Base-by-base conservation (phyloP, 2,888 invertebrate genomes). In the Agrotis clavis region DNA sequence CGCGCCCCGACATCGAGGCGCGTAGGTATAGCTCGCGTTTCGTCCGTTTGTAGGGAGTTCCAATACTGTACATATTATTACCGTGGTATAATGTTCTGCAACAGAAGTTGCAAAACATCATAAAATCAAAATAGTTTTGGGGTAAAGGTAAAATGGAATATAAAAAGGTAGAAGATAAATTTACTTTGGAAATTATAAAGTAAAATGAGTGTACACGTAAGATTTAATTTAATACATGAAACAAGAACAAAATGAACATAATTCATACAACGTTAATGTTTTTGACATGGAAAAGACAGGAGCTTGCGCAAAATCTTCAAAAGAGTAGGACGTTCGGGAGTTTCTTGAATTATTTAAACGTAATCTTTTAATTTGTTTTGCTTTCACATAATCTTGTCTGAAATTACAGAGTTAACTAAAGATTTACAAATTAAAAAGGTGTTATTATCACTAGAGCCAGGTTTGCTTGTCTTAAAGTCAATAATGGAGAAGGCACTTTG, bases 331-430 rank as follows among this genome's bases (percentile, higher is more conserved):
- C 65, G 21, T 45, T 72, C 7, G 25, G 18, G 18, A 66, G 14
- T 19, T 53, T 53, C 53, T 66, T 79, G 41, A 73, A 79, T 73
- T 66, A 62, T 59, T 51, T 63, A 41, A 64, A 48, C 45, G 21
- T 60, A 54, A 73, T 73, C 45, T 62, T 77, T 41, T 79, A 66
- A 79, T 30, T 79, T 62, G 21, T 62, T 73, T 76, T 50, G 41
- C 41, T 48, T 47, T 59, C 25, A 50, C 18, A 57, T 50, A 25
- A 57, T 30, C 30, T 62, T 67, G 4, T 11, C 51, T 54, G 41
- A 48, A 70, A 70, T 53, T 59, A 25, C n/a, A 35, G 1, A 62
- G 21, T 50, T n/a, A 25, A 21, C 11, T 11, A 7, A 41, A 51
- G 1, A 25, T 53, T 41, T 57, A 19, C 13, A 13, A 18, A 59